Conservation (phyloP, 1,140 invertebrate genomes). For the Bombyx mandarina region DNA sequence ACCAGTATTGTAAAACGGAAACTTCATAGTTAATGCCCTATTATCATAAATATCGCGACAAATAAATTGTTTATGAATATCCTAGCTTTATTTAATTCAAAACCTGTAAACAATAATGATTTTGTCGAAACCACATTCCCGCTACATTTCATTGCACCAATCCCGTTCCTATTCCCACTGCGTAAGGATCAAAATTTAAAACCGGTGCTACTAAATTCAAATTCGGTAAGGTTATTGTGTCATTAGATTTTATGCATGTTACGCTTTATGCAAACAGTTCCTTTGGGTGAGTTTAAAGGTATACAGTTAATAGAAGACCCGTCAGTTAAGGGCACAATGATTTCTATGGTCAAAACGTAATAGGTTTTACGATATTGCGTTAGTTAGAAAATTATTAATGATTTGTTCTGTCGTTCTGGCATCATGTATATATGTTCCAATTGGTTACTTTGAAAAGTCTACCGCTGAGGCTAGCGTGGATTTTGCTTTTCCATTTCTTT, state of each 20-base stretch:
- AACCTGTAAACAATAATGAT: constrained; percentile 43
- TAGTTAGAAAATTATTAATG: background rate
- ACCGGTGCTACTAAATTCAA: background rate
- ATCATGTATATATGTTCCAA: too few relatives aligned
- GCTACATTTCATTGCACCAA: constrained; percentile 3
- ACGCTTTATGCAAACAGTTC: constrained; percentile 61
- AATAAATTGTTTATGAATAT: too few relatives aligned
- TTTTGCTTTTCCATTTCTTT: too few relatives aligned
- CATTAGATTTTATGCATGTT: constrained; percentile 65
- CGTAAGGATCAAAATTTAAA: constrained; percentile 18
- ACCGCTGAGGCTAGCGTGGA: too few relatives aligned
- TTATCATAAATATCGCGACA: too few relatives aligned
- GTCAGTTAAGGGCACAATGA: constrained; percentile 16
- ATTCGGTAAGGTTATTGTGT: constrained; percentile 11
- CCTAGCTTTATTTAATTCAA: too few relatives aligned
- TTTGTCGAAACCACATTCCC: constrained; percentile 34
- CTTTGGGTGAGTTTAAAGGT: constrained; percentile 57
- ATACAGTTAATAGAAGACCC: constrained; percentile 57
- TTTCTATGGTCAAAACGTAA: constrained; percentile 3
- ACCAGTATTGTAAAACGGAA: too few relatives aligned
- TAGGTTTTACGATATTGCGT: background rate
- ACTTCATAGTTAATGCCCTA: too few relatives aligned
- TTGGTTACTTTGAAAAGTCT: too few relatives aligned
- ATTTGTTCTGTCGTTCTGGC: too few relatives aligned
- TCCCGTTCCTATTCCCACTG: constrained; percentile 6